Conservation (phyloP, 2,797 vertebrate genomes). For the Basileuterus tristriatus region DNA sequence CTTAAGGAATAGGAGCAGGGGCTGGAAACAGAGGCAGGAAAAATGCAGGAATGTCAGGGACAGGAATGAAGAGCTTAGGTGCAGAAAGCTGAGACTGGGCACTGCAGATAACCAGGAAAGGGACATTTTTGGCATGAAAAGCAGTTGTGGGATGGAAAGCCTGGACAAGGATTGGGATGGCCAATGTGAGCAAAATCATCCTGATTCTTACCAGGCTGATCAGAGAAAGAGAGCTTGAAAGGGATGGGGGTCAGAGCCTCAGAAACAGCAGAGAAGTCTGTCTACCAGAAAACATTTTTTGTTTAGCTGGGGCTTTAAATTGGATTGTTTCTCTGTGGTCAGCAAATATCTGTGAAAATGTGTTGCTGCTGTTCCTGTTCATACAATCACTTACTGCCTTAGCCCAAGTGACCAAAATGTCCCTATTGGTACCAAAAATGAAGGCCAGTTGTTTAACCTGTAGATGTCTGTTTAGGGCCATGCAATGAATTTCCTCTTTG, state of each 20-base stretch:
- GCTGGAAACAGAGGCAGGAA: background rate
- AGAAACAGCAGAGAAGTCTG: background rate
- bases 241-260: background rate
- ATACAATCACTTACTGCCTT: background rate
- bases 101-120: background rate
- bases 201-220: background rate
- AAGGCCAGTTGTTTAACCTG: background rate
- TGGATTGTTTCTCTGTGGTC: background rate
- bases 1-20: background rate
- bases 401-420: background rate
- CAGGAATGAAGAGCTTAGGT: background rate
- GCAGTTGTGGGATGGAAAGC: background rate
- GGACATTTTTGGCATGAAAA: background rate
- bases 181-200: background rate
- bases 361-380: background rate
- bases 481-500: background rate
- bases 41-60: background rate
- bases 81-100: background rate
- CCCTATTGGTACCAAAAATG: background rate
- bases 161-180: background rate
- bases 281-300: background rate
- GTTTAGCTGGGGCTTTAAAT: background rate
- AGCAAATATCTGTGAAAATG: constrained; percentile 5
- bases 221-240: background rate
- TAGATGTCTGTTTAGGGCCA: background rate